Conservation (phyloP, 2,113 vertebrate genomes). For the Dicentrarchus labrax region DNA sequence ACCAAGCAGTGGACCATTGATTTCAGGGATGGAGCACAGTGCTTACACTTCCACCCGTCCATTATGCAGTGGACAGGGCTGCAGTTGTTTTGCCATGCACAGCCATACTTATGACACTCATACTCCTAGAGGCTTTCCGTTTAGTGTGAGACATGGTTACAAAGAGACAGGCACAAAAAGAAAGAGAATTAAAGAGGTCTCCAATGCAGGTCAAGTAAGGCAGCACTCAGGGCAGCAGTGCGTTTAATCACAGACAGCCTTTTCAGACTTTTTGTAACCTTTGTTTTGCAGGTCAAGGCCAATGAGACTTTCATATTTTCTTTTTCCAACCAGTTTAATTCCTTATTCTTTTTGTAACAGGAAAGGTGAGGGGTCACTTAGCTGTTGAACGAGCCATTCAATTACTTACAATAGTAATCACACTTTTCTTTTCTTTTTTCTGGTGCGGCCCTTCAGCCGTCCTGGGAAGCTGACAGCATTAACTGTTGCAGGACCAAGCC, state of each 20-base stretch:
- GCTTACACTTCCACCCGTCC: slow-evolving; percentile 69
- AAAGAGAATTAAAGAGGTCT: slow-evolving; percentile 20
- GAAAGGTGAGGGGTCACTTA: slow-evolving; percentile 26
- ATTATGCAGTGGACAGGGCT: slow-evolving; percentile 66
- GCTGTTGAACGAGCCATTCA: slow-evolving; percentile 50
- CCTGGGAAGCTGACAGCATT: not conserved
- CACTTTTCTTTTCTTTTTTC: not conserved
- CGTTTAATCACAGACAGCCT: slow-evolving; percentile 28
- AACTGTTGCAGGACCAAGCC: not conserved
- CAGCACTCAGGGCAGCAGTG: not conserved
- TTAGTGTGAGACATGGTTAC: slow-evolving; percentile 38
- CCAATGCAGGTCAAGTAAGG: slow-evolving; percentile 7
- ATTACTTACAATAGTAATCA: slow-evolving; percentile 44
- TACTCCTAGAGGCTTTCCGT: slow-evolving; percentile 48
- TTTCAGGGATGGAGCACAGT: slow-evolving; percentile 69
- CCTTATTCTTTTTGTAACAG: slow-evolving; percentile 5
- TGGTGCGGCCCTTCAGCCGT: not conserved
- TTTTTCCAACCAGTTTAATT: slow-evolving; percentile 25
- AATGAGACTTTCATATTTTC: slow-evolving; percentile 52
- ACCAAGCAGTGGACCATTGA: slow-evolving; percentile 74
- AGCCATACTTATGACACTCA: slow-evolving; percentile 66
- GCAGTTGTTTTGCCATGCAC: slow-evolving; percentile 73
- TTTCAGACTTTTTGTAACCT: slow-evolving; percentile 30
- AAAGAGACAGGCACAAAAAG: slow-evolving; percentile 1
- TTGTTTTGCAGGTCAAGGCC: slow-evolving; percentile 38